Conservation (phyloP, 2,888 invertebrate genomes). For the Pyralis farinalis region DNA sequence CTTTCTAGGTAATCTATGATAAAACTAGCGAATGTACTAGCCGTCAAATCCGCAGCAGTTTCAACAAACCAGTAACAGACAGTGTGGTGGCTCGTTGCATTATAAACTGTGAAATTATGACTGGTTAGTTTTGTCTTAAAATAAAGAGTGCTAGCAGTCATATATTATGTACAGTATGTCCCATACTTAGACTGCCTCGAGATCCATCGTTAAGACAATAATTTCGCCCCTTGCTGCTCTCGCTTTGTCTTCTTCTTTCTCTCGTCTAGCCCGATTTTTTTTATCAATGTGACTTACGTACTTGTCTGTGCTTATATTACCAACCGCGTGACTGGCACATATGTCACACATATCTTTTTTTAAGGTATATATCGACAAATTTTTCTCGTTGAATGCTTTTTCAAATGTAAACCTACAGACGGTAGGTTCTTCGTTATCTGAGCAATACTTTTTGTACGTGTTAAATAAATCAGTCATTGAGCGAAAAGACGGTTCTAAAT, state of each 20-base stretch:
- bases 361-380: slow-evolving; percentile 21
- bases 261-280: slow-evolving; percentile 20
- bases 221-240: slow-evolving; percentile 15
- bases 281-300: slow-evolving; percentile 4
- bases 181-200: slow-evolving; percentile 24
- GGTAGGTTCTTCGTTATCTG: slow-evolving; percentile 14
- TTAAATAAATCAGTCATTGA: slow-evolving; percentile 19
- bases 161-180: slow-evolving; percentile 1
- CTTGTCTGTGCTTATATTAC: slow-evolving; percentile 14
- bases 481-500: slow-evolving; percentile 21
- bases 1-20: too few relatives aligned
- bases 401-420: slow-evolving; percentile 24
- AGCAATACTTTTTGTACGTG: slow-evolving; percentile 21
- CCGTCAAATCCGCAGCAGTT: slow-evolving; percentile 19
- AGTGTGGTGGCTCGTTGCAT: slow-evolving; percentile 16
- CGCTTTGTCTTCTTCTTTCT: slow-evolving; percentile 23
- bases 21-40: slow-evolving; percentile 15
- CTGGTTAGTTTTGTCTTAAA: slow-evolving; percentile 25
- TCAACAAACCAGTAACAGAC: slow-evolving; percentile 26
- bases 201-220: slow-evolving; percentile 23
- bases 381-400: slow-evolving; percentile 24
- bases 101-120: slow-evolving; percentile 25
- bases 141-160: slow-evolving; percentile 12
- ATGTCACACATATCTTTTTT: slow-evolving; percentile 28
- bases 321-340: slow-evolving; percentile 16